phyloP scores from a whole-genome alignment of 30 jellyfish, hydroid and myxozoan species.

The Aurelia aurita complex sp. Pacific region DNA sequence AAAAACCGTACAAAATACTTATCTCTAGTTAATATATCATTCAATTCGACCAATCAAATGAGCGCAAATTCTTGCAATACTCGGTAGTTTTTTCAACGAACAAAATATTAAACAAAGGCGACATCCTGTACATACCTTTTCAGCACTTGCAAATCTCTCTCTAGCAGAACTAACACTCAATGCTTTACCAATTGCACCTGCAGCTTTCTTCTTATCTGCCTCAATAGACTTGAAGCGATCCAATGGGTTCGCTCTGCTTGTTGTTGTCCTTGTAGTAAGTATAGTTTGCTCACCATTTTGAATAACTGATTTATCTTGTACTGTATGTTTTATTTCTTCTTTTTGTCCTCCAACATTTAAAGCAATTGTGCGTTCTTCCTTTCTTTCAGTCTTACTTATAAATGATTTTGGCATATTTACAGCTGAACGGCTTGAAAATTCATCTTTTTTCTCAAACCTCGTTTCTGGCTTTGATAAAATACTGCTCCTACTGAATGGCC shows the following conservation, averaged over 20 bases:
- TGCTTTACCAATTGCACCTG: slow-evolving; percentile 56
- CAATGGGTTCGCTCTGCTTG: slow-evolving; percentile 46
- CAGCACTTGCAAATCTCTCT: slow-evolving; percentile 57
- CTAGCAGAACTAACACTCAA: slow-evolving; percentile 52
- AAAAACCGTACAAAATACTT: too few relatives aligned
- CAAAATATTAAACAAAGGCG: too few relatives aligned
- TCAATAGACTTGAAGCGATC: slow-evolving; percentile 25
- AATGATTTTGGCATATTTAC: slow-evolving; percentile 44
- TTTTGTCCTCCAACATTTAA: slow-evolving; percentile 16
- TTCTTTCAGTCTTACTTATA: slow-evolving; percentile 32
- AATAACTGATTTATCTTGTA: slow-evolving; percentile 17
- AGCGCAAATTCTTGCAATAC: too few relatives aligned
- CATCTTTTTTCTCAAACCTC: slow-evolving; percentile 13
- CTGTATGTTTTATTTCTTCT: slow-evolving; percentile 22
- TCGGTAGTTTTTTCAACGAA: too few relatives aligned
- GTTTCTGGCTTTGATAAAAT: slow-evolving; percentile 5
- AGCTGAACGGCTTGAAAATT: neutral
- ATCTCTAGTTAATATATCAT: too few relatives aligned
- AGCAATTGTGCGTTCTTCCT: slow-evolving; percentile 40
- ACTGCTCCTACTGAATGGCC: neutral
- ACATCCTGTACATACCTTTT: slow-evolving; percentile 12
- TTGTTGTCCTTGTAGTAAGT: slow-evolving; percentile 12
- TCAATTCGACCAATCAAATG: too few relatives aligned
- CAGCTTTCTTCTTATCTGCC: slow-evolving; percentile 41
- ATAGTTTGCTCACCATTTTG: slow-evolving; percentile 39